A percentile compares a stretch with the other conserved stretches of the same genome.
phyloP scores from a whole-genome alignment of 1,140 invertebrate species.

The Aphaenogaster floridana region DNA sequence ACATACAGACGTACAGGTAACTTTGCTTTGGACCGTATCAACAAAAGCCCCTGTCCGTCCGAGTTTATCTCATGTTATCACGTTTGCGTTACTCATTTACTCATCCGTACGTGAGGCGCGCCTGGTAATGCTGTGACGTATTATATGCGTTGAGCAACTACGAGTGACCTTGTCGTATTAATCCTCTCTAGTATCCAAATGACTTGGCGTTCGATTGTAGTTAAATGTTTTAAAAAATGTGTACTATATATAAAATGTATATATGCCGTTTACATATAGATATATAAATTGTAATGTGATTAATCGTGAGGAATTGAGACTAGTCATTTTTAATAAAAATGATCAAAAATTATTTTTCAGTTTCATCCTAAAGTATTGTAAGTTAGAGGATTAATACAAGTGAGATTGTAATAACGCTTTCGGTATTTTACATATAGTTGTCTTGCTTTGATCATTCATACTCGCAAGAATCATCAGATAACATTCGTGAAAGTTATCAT shows the following conservation, averaged over 20 bases:
- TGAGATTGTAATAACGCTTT: constrained; percentile 29
- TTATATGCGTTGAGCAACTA: constrained; percentile 6
- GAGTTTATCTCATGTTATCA: constrained; percentile 42
- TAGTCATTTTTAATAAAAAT: background rate
- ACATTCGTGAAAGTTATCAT: constrained; percentile 19
- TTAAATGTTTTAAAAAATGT: background rate
- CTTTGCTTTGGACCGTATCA: constrained; percentile 25
- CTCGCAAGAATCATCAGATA: constrained; percentile 29
- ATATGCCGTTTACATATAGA: background rate
- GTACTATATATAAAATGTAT: background rate
- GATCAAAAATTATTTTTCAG: background rate
- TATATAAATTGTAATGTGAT: background rate
- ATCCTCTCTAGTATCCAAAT: constrained; percentile 7
- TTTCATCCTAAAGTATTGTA: background rate
- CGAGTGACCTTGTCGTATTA: constrained; percentile 17
- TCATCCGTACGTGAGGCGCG: constrained; percentile 4
- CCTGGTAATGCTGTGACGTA: constrained; percentile 18
- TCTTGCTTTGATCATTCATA: constrained; percentile 30
- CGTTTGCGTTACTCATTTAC: constrained; percentile 45
- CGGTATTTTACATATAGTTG: constrained; percentile 34
- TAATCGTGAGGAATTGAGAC: background rate
- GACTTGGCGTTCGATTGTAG: background rate
- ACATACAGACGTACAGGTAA: constrained; percentile 95
- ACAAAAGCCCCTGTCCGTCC: constrained; percentile 33
- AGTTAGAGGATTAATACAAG: constrained; percentile 14